These are phyloP conservation scores for Drosophila chauvacae DNA, from an alignment of 1,140 invertebrate species.

Conservation along the genomic window DNA sequence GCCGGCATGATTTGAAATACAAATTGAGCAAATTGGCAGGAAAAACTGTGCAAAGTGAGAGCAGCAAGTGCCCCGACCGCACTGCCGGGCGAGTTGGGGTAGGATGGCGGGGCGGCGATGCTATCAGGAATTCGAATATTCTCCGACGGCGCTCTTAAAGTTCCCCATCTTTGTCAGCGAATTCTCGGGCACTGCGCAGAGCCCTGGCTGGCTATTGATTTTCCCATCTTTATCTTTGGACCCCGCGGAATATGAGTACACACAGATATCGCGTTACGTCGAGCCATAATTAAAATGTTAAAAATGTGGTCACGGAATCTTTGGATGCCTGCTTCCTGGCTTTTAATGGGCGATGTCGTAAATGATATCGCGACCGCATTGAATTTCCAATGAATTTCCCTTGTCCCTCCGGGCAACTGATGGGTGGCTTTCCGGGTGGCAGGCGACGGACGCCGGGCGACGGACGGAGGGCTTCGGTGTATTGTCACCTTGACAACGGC, in stretches of 20 bases:
- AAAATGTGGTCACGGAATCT: conserved; percentile 53
- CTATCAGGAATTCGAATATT: conserved; percentile 30
- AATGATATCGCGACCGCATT: conserved; percentile 63
- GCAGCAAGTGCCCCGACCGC: conserved; percentile 39
- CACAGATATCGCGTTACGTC: conserved; percentile 45
- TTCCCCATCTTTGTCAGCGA: conserved; percentile 10
- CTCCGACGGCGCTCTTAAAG: conserved; percentile 16
- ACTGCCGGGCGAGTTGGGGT: conserved; percentile 42
- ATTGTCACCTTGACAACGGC: conserved; percentile 52
- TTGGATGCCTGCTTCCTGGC: conserved; percentile 20
- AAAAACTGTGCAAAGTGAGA: conserved; percentile 49
- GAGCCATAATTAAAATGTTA: conserved; percentile 60
- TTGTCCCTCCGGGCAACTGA: conserved; percentile 8
- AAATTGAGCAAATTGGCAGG: conserved; percentile 65
- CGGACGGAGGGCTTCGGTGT: background rate
- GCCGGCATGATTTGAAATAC: conserved; percentile 65
- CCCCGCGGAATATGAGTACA: conserved; percentile 40
- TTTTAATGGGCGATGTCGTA: conserved; percentile 61
- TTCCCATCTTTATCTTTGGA: conserved; percentile 26
- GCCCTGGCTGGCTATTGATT: conserved; percentile 27
- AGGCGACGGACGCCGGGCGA: background rate
- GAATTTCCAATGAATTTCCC: conserved; percentile 64
- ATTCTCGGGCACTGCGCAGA: conserved; percentile 8
- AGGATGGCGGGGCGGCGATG: conserved; percentile 20
- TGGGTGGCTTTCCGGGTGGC: background rate